Conservation (phyloP, 1,140 invertebrate genomes). For the Brachionus angularis region DNA sequence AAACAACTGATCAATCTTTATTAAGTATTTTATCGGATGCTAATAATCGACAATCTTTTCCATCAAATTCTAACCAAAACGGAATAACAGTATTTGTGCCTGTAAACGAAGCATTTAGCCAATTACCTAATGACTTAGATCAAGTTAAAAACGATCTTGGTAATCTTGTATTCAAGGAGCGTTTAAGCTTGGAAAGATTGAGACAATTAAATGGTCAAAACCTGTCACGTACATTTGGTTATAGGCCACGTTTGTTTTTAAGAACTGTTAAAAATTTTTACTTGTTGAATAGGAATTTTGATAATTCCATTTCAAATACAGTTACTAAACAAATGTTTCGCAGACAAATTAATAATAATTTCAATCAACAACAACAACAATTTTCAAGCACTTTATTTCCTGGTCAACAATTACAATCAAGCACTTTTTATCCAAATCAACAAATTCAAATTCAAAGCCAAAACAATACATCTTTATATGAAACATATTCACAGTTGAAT, state of each 20-base stretch:
- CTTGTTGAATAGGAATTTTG: background rate
- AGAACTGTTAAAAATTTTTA: slow-evolving; percentile 38
- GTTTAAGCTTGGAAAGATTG: slow-evolving; percentile 12
- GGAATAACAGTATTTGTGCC: slow-evolving; percentile 32
- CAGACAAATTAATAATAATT: too few relatives aligned
- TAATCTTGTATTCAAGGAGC: slow-evolving; percentile 5
- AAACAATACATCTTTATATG: slow-evolving; percentile 17
- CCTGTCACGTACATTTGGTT: background rate
- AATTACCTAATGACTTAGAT: background rate
- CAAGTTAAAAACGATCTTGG: slow-evolving; percentile 22
- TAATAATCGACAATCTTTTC: too few relatives aligned
- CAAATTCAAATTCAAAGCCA: background rate
- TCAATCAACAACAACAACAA: too few relatives aligned
- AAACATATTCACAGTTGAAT: background rate
- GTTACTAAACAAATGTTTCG: background rate
- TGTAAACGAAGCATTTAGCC: background rate
- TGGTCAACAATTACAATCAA: background rate
- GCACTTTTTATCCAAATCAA: background rate
- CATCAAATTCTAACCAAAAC: too few relatives aligned
- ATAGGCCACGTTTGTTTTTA: background rate
- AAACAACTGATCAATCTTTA: background rate
- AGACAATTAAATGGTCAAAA: slow-evolving; percentile 12
- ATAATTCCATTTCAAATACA: too few relatives aligned
- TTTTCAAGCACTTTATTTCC: background rate
- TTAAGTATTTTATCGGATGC: background rate